Evolutionary conservation across 1,140 invertebrate species (phyloP).

Genomic region (Diprion similis): DNA sequence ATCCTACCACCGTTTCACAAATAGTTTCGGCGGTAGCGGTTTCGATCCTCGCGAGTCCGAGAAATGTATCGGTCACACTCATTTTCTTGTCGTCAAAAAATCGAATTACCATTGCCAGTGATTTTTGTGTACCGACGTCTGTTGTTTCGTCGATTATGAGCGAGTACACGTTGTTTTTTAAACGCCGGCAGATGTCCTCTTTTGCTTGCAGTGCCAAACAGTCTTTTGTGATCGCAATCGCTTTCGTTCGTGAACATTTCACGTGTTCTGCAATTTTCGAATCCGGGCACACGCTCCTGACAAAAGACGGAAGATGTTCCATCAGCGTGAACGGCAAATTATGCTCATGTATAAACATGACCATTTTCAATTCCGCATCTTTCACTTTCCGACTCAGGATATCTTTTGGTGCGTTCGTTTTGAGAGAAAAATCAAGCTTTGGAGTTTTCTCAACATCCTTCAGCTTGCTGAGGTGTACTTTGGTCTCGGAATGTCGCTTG

Average conservation of each 20-base stretch:
- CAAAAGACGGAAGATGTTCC: constrained; percentile 31
- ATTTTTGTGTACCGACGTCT: constrained; percentile 19
- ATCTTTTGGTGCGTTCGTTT: too few relatives aligned
- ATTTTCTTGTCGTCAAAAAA: constrained; percentile 15
- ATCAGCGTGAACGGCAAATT: constrained; percentile 34
- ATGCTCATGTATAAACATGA: constrained; percentile 31
- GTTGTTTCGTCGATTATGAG: constrained; percentile 26
- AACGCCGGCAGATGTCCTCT: not conserved
- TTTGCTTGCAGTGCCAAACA: constrained; percentile 10
- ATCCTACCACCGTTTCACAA: not conserved
- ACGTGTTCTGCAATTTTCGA: constrained; percentile 25
- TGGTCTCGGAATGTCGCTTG: not conserved
- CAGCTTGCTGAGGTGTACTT: not conserved
- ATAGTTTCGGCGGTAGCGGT: not conserved
- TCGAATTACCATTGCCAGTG: constrained; percentile 18
- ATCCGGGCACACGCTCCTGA: constrained; percentile 27
- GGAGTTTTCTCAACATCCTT: too few relatives aligned
- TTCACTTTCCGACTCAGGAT: too few relatives aligned
- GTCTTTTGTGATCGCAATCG: constrained; percentile 14
- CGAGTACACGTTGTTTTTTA: constrained; percentile 6
- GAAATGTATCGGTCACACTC: constrained; percentile 13
- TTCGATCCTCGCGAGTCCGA: constrained; percentile 12
- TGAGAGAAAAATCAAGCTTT: too few relatives aligned
- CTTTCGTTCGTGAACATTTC: constrained; percentile 23
- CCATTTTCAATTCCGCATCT: constrained; percentile 30